Evolutionary conservation across 1,140 invertebrate genomes (phyloP), one percentile per base, ranked within the genome.

Genomic region (Diabrotica virgifera): DNA sequence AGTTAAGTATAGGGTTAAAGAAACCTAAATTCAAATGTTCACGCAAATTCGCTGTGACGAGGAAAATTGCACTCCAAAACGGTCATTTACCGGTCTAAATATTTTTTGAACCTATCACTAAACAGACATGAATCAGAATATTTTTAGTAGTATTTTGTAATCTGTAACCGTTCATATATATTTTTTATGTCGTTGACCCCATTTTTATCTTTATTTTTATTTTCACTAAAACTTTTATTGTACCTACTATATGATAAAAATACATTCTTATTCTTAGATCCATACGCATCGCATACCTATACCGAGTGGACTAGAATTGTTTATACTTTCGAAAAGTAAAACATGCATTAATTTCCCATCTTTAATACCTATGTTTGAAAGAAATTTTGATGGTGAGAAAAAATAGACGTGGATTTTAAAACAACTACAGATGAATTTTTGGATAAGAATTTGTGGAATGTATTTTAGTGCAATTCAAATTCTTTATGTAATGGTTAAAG

Each of bases 181-280:
- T 46, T 46, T 46, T 46, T 46, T 46, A 46, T 46, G 40, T 46
- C 40, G 40, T 46, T 46, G 40, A 46, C 40, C 40, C 40, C 40
- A 46, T 46, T 46, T 46, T 46, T 46, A 46, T 46, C 40, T 46
- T 46, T 46, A 46, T 46, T 46, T 46, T 46, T 46, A 46, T 46
- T 46, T 46, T 46, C n/a, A 46, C 40, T 46, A 46, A 46, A 46
- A 46, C 40, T 46, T 46, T 46, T 46, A 46, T 46, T 46, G 40
- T 46, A 46, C n/a, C 40, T 46, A 46, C 40, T 46, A n/a, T 46
- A 46, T 46, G n/a, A 46, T 46, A 46, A 8, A 46, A 8, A 46
- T 10, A 46, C n/a, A 46, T 46, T 8, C 40, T 46, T 46, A 46
- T 46, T 46, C 40, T 46, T 46, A 46, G 40, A 46, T 46, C 40